Evolutionary conservation across 2,113 vertebrate species (phyloP), one percentile per base, ranked within the genome.

Genomic region (Prochilodus magdalenae): DNA sequence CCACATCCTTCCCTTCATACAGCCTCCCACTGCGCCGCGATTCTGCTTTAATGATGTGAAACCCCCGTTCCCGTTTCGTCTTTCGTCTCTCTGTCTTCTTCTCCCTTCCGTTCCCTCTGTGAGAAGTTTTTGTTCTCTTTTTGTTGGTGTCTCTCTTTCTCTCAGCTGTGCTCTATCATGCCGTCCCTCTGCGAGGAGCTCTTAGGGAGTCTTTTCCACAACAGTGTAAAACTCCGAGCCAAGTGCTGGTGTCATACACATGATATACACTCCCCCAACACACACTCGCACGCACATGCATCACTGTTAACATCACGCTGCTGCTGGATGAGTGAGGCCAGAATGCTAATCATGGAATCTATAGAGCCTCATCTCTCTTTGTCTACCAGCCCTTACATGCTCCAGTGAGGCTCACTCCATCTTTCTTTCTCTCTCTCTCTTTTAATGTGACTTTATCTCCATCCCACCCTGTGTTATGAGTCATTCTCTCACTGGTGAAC

Each of bases 281-380:
- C n/a, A 60, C 55, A 22, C 36, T 49, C 1, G 14, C 10, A 22
- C n/a, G 26, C 16, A 2, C n/a, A n/a, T n/a, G n/a, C 30, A 18
- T 16, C 13, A 4, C 57, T 12, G 13, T 57, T 8, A 74, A 18
- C 30, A 75, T 26, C 44, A 62, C n/a, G 33, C 33, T 40, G 49
- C 49, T 51, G 49, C 16, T 16, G 49, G 49, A 51, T 18, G 7
- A 51, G 49, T 20, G 1, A 2, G 26, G 55, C 53, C 60, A 67
- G 24, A 83, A 73, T 78, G 55, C 44, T 75, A 66, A 75, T 67
- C 24, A 67, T 60, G 47, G n/a, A 67, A 33, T 72, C 13, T 71
- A 69, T 65, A 59, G 67, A 49, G 22, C 22, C 30, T 27, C 33
- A 14, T 53, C 12, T 3, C n/a, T 53, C 53, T 47, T 29, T 62